Evolutionary conservation across 2,797 vertebrate genomes (phyloP).

Genomic region (Poecile montanus): DNA sequence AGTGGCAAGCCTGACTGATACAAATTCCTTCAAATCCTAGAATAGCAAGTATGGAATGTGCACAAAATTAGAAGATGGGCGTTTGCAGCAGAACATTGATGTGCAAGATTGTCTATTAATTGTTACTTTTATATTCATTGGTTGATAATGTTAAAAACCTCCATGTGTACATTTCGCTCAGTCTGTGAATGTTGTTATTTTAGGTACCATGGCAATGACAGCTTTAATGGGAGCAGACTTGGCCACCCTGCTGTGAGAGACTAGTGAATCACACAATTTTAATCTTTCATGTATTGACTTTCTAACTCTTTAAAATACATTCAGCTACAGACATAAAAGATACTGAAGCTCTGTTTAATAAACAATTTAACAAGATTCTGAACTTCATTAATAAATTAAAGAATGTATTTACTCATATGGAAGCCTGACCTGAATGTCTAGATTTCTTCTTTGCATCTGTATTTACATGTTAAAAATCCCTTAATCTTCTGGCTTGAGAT

Average conservation of each 20-base stretch:
- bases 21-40: background rate
- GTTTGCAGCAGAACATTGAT: background rate
- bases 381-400: slow-evolving; percentile 70
- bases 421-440: slow-evolving; percentile 36
- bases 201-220: slow-evolving; percentile 7
- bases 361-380: slow-evolving; percentile 59
- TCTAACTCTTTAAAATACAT: slow-evolving; percentile 44
- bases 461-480: background rate
- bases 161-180: background rate
- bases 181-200: slow-evolving; percentile 4
- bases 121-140: slow-evolving; percentile 41
- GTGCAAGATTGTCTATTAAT: background rate
- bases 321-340: slow-evolving; percentile 14
- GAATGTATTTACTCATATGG: slow-evolving; percentile 55
- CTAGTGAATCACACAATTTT: slow-evolving; percentile 59
- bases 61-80: background rate
- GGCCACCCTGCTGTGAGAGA: slow-evolving; percentile 60
- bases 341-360: slow-evolving; percentile 46
- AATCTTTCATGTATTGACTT: slow-evolving; percentile 62
- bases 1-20: background rate
- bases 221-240: slow-evolving; percentile 42
- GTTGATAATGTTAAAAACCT: slow-evolving; percentile 9
- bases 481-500: slow-evolving; percentile 4
- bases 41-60: background rate
- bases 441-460: slow-evolving; percentile 33